Base-by-base conservation (phyloP, 2,113 vertebrate species). In the Opisthocomus hoazin region DNA sequence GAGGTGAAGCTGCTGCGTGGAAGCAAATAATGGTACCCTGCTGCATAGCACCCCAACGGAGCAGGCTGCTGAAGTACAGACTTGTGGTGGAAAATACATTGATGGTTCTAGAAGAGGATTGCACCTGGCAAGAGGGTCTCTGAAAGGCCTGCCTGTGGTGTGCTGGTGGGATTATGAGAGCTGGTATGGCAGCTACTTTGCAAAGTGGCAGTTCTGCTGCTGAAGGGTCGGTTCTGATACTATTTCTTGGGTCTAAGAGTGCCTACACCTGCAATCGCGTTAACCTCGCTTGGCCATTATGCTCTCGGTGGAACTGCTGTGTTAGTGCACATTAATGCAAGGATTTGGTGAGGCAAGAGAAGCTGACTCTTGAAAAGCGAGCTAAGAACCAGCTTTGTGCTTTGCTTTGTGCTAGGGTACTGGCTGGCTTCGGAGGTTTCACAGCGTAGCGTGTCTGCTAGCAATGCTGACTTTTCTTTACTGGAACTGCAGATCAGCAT, bases 371-470 rank as follows among this genome's bases (percentile, higher is more conserved):
- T 9, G 46, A 66, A 83, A 64, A 64, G 11, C 45, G 32, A 23
- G 5, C 37, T 18, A 36, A 79, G 45, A 17, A 21, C n/a, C 76
- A 54, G 9, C 64, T 87, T 84, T 73, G 61, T 84, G 53, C 57
- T 75, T 65, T 48, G 79, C 41, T 84, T 71, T 84, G 39, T 64
- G 12, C n/a, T 45, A 27, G 10, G 21, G 23, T 60, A 36, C 53
- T 70, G 37, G 9, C 65, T 37, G 58, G 46, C 36, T 86, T 23
- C 74, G 73, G 48, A 73, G 58, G 18, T 91, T 66, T 91, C 70
- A 54, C n/a, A 54, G 46, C 1, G 0, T 46, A 63, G 64, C 5
- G 0, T 26, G n/a, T 32, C 5, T 79, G 2, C 65, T 27, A 5
- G 76, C 56, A 66, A 21, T 45, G 58, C 81, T 96, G 90, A 32